Percentiles rank a stretch among this genome's conserved stretches.
Evolutionary conservation across 2,888 invertebrate genomes (phyloP).

Genomic region (Agrochola lychnidis): DNA sequence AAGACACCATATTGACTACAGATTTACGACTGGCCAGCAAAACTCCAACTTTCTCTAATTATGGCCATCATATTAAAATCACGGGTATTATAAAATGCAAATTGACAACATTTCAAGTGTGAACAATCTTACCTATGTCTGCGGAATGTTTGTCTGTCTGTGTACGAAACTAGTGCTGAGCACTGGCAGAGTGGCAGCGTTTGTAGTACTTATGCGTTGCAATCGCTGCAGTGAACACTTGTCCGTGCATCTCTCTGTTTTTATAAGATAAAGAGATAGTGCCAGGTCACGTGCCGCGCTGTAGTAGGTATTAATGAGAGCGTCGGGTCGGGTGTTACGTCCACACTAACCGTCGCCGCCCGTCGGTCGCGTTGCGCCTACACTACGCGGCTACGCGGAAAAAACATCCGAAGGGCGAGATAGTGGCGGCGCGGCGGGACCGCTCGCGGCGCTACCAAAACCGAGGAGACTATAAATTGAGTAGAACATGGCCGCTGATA

Average conservation of each 20-base stretch:
- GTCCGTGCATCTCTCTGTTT: not conserved
- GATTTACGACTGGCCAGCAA: conserved; percentile 41
- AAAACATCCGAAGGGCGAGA: conserved; percentile 41
- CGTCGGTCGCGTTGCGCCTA: conserved; percentile 59
- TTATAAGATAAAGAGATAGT: not conserved
- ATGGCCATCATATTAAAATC: conserved; percentile 45
- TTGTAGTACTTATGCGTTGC: not conserved
- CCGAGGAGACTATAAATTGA: conserved; percentile 82
- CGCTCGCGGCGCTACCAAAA: conserved; percentile 84
- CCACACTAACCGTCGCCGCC: conserved; percentile 15
- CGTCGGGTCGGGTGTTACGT: conserved; percentile 24
- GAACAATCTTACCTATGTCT: conserved; percentile 2
- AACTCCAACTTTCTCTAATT: conserved; percentile 53
- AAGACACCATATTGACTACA: conserved; percentile 36
- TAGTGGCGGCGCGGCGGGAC: conserved; percentile 67
- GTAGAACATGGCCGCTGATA: conserved; percentile 81
- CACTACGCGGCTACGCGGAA: conserved; percentile 32
- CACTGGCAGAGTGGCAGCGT: not conserved
- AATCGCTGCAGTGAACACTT: not conserved
- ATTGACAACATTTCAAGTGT: conserved; percentile 31
- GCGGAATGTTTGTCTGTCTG: not conserved
- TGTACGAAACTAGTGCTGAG: not conserved
- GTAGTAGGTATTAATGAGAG: conserved; percentile 15
- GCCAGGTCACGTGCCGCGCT: conserved; percentile 16
- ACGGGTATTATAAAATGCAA: conserved; percentile 49